phyloP scores from a whole-genome alignment of 2,888 invertebrate species.

The Glyphotaelius pellucidus region DNA sequence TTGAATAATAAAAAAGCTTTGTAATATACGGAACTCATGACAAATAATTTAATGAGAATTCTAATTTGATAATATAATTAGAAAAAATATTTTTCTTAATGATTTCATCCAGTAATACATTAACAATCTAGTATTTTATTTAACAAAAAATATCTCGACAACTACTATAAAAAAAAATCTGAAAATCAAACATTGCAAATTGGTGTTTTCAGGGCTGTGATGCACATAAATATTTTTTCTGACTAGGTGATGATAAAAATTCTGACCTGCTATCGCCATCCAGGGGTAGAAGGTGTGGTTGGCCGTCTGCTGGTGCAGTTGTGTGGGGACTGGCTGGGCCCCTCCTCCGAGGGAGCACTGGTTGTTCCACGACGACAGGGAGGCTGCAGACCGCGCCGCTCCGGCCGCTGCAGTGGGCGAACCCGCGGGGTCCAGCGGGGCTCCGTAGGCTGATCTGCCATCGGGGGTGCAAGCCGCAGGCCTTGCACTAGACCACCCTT shows the following conservation, averaged over 20 bases:
- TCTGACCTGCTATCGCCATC: constrained; percentile 99
- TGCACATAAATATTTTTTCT: neutral
- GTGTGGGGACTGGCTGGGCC: constrained; percentile 87
- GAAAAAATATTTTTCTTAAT: too few relatives aligned
- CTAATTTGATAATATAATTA: too few relatives aligned
- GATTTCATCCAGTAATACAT: too few relatives aligned
- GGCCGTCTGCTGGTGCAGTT: constrained; percentile 92
- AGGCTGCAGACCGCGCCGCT: constrained; percentile 76
- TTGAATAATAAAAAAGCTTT: too few relatives aligned
- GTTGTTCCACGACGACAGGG: constrained; percentile 86
- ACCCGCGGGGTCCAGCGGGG: constrained; percentile 84
- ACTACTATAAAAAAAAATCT: too few relatives aligned
- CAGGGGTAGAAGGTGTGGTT: constrained; percentile 98
- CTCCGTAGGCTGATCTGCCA: constrained; percentile 86
- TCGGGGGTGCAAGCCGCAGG: constrained; percentile 95
- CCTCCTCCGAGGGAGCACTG: constrained; percentile 91
- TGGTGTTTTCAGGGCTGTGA: neutral
- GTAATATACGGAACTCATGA: too few relatives aligned
- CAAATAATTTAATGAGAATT: too few relatives aligned
- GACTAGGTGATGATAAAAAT: neutral
- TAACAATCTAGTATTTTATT: too few relatives aligned
- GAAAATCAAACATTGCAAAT: too few relatives aligned
- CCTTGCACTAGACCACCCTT: constrained; percentile 83
- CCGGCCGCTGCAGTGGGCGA: constrained; percentile 83
- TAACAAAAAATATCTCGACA: too few relatives aligned